Evolutionary conservation across 1,140 invertebrate genomes (phyloP).

Genomic region (Megalopta genalis): DNA sequence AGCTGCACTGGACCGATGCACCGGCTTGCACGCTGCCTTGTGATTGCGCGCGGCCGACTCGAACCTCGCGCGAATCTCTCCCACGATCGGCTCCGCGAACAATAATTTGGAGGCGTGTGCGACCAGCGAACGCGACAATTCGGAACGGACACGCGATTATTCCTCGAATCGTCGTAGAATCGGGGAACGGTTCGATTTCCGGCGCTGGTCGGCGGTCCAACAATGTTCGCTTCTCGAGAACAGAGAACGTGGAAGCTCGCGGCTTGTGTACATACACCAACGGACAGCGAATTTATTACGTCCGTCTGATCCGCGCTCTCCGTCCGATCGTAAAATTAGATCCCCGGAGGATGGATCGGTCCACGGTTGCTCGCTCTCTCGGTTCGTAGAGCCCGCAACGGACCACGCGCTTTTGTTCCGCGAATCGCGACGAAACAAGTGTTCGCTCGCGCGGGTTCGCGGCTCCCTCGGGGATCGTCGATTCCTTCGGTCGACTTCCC

Average conservation of each 20-base stretch:
- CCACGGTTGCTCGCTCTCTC: slow-evolving; percentile 18
- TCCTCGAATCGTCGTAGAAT: too few relatives aligned
- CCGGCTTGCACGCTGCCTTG: slow-evolving; percentile 24
- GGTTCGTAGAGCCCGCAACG: neutral
- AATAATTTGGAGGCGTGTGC: slow-evolving; percentile 19
- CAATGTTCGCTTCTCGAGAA: neutral
- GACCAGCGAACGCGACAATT: neutral
- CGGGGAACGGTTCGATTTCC: neutral
- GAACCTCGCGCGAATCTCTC: slow-evolving; percentile 5
- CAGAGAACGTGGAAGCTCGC: slow-evolving; percentile 12
- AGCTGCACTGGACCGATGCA: slow-evolving; percentile 31
- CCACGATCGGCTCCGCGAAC: slow-evolving; percentile 34
- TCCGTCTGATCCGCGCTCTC: slow-evolving; percentile 1
- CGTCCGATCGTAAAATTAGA: slow-evolving; percentile 26
- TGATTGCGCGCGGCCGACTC: neutral
- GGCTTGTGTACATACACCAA: neutral
- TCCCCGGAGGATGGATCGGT: slow-evolving; percentile 1
- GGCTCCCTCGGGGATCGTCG: neutral
- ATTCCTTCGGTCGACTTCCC: slow-evolving; percentile 25
- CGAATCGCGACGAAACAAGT: slow-evolving; percentile 33
- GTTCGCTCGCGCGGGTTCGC: slow-evolving; percentile 10
- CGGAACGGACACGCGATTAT: too few relatives aligned
- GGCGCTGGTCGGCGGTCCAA: slow-evolving; percentile 22
- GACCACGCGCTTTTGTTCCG: slow-evolving; percentile 9
- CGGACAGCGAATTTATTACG: slow-evolving; percentile 21